Conservation (phyloP, 1,140 invertebrate species). For the Coelopa frigida region DNA sequence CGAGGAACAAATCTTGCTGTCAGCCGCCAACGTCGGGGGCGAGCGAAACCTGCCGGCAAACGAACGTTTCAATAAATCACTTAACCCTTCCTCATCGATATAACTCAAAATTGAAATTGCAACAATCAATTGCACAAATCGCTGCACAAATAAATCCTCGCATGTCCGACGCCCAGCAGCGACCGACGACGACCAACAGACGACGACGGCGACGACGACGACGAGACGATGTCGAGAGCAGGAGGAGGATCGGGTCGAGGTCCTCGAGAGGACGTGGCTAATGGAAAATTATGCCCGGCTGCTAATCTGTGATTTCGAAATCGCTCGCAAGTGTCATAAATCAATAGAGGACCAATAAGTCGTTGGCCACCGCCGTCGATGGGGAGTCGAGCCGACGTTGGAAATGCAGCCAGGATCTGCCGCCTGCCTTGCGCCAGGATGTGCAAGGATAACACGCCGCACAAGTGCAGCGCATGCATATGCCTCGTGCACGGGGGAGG, state of each 20-base stretch:
- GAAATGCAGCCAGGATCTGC: too few relatives aligned
- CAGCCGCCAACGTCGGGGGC: slow-evolving; percentile 7
- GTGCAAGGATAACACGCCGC: too few relatives aligned
- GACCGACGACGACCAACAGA: neutral
- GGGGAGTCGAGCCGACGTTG: too few relatives aligned
- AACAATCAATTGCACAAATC: slow-evolving; percentile 41
- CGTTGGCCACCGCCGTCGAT: slow-evolving; percentile 9
- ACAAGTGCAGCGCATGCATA: too few relatives aligned
- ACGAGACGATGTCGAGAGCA: neutral
- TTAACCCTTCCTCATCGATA: too few relatives aligned
- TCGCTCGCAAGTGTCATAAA: slow-evolving; percentile 45
- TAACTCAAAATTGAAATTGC: slow-evolving; percentile 45
- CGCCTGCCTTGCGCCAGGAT: too few relatives aligned
- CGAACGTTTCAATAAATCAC: slow-evolving; percentile 42
- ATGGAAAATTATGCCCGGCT: slow-evolving; percentile 9
- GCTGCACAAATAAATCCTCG: neutral
- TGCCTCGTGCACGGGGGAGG: too few relatives aligned
- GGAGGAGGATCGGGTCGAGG: neutral
- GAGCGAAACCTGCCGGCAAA: slow-evolving; percentile 10
- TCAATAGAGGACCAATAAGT: slow-evolving; percentile 44
- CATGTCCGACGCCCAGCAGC: too few relatives aligned
- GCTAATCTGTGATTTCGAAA: slow-evolving; percentile 45
- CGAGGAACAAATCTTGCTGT: slow-evolving; percentile 9
- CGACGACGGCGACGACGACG: neutral
- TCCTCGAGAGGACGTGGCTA: neutral